Conservation (phyloP, 2,113 vertebrate genomes). For the mouse (Mus musculus) region DNA sequence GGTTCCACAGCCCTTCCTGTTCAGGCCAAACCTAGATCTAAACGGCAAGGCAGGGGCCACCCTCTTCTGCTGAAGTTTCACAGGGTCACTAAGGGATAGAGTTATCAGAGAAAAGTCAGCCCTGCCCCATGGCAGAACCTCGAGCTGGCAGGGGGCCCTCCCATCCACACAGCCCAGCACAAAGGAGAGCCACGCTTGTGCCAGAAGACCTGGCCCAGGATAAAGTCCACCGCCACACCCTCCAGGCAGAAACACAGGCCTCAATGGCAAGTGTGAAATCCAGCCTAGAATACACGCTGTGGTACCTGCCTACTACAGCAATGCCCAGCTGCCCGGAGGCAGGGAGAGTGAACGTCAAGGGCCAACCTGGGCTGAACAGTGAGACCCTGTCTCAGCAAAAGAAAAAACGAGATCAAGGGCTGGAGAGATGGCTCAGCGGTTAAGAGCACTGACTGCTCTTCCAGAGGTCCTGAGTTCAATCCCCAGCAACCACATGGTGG, state of each 20-base stretch:
- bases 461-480: no score
- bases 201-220: constrained; percentile 23
- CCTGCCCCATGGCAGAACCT: not conserved
- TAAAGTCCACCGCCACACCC: constrained; percentile 32
- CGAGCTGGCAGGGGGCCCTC: not conserved
- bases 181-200: not conserved
- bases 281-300: not conserved
- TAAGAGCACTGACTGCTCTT: no score
- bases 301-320: not conserved
- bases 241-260: not conserved
- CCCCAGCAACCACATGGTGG: no score
- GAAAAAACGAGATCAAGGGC: not conserved
- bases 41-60: not conserved
- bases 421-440: no score
- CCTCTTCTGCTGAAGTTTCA: not conserved
- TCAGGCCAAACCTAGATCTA: not conserved
- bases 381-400: not conserved
- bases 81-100: not conserved
- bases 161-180: not conserved
- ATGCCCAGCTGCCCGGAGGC: not conserved
- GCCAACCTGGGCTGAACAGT: not conserved
- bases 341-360: no score
- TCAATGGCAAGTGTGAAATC: not conserved
- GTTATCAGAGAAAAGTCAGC: not conserved
- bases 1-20: not conserved